Conservation (phyloP, 2,113 vertebrate genomes). For the Rousettus leschenaultii region DNA sequence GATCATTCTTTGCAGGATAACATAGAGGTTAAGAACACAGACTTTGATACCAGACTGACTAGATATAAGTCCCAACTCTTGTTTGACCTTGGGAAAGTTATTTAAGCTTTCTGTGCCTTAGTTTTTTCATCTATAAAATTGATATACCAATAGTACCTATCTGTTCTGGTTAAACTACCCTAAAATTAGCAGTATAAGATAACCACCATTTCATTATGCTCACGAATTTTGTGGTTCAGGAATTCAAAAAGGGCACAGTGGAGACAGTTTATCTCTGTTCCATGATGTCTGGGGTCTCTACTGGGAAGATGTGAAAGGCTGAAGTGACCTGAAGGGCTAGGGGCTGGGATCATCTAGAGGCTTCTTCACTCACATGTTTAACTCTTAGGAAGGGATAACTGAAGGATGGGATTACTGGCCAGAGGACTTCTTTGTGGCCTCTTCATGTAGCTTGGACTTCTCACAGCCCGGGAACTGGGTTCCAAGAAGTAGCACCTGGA, state of each 20-base stretch:
- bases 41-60: background rate
- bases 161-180: background rate
- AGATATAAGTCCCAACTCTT: background rate
- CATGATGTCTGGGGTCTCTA: background rate
- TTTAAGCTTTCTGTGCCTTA: background rate
- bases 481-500: background rate
- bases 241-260: background rate
- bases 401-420: background rate
- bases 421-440: background rate
- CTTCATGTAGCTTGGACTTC: background rate
- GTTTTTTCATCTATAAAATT: background rate
- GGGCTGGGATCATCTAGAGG: background rate
- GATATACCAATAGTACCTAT: background rate
- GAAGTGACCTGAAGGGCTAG: background rate
- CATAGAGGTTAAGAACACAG: background rate
- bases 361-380: background rate
- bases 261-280: background rate
- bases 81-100: background rate
- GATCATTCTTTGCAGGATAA: background rate
- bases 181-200: background rate
- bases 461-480: background rate
- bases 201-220: background rate
- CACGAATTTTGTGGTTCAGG: background rate
- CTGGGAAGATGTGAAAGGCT: background rate
- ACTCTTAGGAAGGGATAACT: background rate